Evolutionary conservation across 1,140 invertebrate genomes (phyloP).

Genomic region (Cydia amplana): DNA sequence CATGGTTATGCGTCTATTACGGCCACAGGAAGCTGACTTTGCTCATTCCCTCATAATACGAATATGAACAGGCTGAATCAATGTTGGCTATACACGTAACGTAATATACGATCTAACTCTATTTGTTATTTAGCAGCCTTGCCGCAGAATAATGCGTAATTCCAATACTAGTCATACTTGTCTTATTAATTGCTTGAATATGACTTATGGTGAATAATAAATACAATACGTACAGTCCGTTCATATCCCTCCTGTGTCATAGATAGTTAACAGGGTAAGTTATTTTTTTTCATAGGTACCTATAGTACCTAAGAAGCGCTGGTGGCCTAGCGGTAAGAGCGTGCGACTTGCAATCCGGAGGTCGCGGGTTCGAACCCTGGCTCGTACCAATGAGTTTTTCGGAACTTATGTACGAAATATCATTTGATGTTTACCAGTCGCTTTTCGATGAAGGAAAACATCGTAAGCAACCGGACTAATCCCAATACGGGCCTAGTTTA

Average conservation of each 20-base stretch:
- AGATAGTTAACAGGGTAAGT: no score
- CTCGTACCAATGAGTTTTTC: no score
- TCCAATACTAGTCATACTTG: background rate
- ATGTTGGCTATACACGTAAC: slow-evolving; percentile 8
- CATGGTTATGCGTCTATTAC: slow-evolving; percentile 51
- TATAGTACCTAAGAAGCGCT: no score
- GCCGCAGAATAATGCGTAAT: slow-evolving; percentile 10
- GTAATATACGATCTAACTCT: background rate
- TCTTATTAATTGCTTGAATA: background rate
- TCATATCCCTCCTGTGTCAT: background rate
- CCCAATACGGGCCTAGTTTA: no score
- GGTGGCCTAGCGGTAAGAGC: no score
- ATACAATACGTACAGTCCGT: background rate
- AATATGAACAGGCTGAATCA: slow-evolving; percentile 17
- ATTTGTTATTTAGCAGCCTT: slow-evolving; percentile 9
- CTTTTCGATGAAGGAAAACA: no score
- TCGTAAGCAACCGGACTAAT: no score
- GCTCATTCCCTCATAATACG: slow-evolving; percentile 45
- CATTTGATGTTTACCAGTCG: no score
- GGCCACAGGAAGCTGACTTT: slow-evolving; percentile 53
- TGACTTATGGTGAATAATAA: slow-evolving; percentile 6
- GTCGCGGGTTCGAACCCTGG: no score
- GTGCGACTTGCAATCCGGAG: no score
- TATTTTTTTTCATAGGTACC: no score
- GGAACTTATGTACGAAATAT: no score